Base-by-base conservation (phyloP, 2,888 invertebrate species). In the Cantharis rufa region DNA sequence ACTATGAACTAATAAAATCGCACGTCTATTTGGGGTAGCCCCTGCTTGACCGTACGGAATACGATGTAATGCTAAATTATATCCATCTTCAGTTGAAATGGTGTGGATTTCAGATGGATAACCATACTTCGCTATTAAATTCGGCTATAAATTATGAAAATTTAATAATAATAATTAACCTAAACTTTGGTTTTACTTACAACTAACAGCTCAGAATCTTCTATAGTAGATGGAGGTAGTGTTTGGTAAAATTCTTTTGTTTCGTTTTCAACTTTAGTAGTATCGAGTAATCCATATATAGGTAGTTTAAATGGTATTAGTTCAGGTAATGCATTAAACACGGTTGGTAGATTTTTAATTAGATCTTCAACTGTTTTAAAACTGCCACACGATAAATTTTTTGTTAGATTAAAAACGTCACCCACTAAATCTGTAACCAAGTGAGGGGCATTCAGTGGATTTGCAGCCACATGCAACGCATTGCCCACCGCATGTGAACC, bases 61-160 rank as follows among this genome's bases (percentile, higher is more conserved):
- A 79, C 97, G 91, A 84, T 96, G 96, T 69, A 97, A 81, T 2
- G 93, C 93, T 69, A 97, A 89, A 68, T 96, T 90, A 86, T 95
- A 97, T 1, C 96, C 96, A 86, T 97, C 97, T 24, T 92, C 90
- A 0, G 97, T 96, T 69, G 90, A 87, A 0, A 95, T 90, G 0
- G 90, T 89, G 83, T 95, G 95, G 0, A 92, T 90, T 87, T 96
- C 95, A 0, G 92, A 90, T 0, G 91, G 89, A 86, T 94, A 96
- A 62, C 93, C 94, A 76, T 92, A 90, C 64, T 89, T 86, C 79
- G 85, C 84, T 78, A 91, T 90, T 74, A 91, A 88, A 82, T 91
- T 89, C 10, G 89, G 87, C 91, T 91, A 78, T 21, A 21, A 21
- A 21, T 21, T 21, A 9, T 66, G 3, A 66, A 66, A 16, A 66